Base-by-base conservation (phyloP, 2,888 invertebrate genomes). In the Erebia palarica region DNA sequence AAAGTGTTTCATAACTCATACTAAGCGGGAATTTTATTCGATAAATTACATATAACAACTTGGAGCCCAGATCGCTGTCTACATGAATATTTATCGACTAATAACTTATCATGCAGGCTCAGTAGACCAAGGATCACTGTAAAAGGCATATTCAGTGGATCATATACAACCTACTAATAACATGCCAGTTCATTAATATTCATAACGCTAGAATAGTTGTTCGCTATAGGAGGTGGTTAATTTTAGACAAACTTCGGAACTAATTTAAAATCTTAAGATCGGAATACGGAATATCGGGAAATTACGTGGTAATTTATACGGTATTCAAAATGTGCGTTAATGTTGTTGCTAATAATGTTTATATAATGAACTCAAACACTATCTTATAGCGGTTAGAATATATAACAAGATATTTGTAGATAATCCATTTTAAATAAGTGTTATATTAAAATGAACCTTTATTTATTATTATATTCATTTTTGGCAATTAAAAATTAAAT, bases 191-290 rank as follows among this genome's bases (percentile, higher is more conserved):
- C 82, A 90, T 91, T 88, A 92, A 89, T 90, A 92, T 92, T 88
- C 87, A 91, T 90, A 86, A 82, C 88, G 85, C 83, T 80, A 82
- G 84, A 84, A 85, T 86, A 84, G 82, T 85, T 83, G 86, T 88
- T 87, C 82, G 83, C 82, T 87, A 84, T 87, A 77, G 87, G 79
- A 77, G 78, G 76, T 77, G 81, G 79, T 83, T 86, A 86, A 87
- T 88, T 86, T 87, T 85, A 86, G 85, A 83, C 81, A 83, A 88
- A 90, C 86, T 90, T 86, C 78, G 81, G 88, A 89, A 90, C 88
- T 86, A 91, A 92, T 90, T 88, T 90, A 86, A 81, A 85, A 89
- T 86, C 86, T 87, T 9, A 83, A 83, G 81, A 82, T 84, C 81
- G 79, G 75, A 83, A 84, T 83, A 82, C 80, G 82, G 84, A 36